Evolutionary conservation across 1,140 invertebrate genomes (phyloP).

Genomic region (Eumaeus atala): DNA sequence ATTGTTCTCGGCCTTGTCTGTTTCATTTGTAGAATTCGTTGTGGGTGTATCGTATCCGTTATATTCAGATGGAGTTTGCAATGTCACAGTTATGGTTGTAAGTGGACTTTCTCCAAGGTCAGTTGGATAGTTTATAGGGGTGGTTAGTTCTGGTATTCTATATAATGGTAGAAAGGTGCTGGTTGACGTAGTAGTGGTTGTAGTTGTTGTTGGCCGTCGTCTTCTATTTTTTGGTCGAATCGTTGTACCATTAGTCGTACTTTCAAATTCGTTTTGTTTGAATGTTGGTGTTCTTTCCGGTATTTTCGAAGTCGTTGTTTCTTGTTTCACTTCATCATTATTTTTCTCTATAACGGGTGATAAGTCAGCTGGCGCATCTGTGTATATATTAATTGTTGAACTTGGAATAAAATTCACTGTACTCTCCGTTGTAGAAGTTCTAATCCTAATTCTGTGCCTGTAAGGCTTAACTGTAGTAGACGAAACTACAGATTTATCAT

Average conservation of each 20-base stretch:
- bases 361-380: constrained; percentile 24
- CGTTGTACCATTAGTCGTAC: constrained; percentile 36
- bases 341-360: constrained; percentile 34
- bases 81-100: constrained; percentile 44
- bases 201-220: constrained; percentile 56
- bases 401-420: constrained; percentile 30
- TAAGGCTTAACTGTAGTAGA: constrained; percentile 35
- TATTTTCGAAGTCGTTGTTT: constrained; percentile 45
- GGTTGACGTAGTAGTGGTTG: constrained; percentile 38
- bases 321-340: constrained; percentile 31
- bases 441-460: constrained; percentile 53
- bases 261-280: constrained; percentile 41
- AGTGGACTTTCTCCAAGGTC: constrained; percentile 31
- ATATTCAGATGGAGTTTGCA: constrained; percentile 47
- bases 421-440: constrained; percentile 55
- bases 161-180: constrained; percentile 18
- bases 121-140: constrained; percentile 27
- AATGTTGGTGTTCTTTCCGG: constrained; percentile 46
- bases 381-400: constrained; percentile 26
- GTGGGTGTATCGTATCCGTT: constrained; percentile 35
- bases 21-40: constrained; percentile 21
- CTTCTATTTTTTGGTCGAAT: constrained; percentile 63
- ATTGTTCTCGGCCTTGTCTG: constrained; percentile 22
- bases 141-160: constrained; percentile 21
- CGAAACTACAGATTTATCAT: constrained; percentile 30